These are phyloP conservation scores for Sebastes cheni DNA, from an alignment of 2,797 vertebrate genomes.

Conservation along the genomic window DNA sequence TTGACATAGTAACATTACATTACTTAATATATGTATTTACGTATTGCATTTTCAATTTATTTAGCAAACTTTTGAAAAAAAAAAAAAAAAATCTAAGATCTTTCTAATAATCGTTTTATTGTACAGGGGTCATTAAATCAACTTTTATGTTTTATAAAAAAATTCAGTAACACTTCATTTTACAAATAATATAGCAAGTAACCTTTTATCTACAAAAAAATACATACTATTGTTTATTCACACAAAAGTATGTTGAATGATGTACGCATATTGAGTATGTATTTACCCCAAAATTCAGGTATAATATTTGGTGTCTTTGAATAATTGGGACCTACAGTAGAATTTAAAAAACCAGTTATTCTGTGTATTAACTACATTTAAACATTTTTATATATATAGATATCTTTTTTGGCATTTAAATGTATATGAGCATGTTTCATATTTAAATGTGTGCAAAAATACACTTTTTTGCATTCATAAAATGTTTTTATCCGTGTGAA, in stretches of 20 bases:
- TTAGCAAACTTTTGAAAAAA: background rate
- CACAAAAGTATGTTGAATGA: too few species aligned
- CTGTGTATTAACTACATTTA: background rate
- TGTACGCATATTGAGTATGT: too few species aligned
- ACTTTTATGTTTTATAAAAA: too few species aligned
- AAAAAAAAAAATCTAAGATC: fast-evolving
- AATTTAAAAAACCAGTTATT: background rate
- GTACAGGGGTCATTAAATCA: background rate
- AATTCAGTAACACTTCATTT: too few species aligned
- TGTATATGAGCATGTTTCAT: background rate
- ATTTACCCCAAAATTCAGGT: background rate
- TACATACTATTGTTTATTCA: too few species aligned
- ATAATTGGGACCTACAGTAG: background rate
- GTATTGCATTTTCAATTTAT: background rate
- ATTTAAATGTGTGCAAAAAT: background rate
- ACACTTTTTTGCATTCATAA: background rate
- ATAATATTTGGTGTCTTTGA: background rate
- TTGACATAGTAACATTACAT: background rate
- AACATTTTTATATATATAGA: background rate
- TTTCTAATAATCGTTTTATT: background rate
- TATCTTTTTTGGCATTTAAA: background rate
- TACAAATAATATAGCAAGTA: too few species aligned
- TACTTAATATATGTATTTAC: background rate
- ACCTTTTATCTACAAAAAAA: too few species aligned
- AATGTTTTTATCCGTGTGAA: background rate